phyloP scores from a whole-genome alignment of 2,113 vertebrate genomes.

The Misgurnus mizolepis region DNA sequence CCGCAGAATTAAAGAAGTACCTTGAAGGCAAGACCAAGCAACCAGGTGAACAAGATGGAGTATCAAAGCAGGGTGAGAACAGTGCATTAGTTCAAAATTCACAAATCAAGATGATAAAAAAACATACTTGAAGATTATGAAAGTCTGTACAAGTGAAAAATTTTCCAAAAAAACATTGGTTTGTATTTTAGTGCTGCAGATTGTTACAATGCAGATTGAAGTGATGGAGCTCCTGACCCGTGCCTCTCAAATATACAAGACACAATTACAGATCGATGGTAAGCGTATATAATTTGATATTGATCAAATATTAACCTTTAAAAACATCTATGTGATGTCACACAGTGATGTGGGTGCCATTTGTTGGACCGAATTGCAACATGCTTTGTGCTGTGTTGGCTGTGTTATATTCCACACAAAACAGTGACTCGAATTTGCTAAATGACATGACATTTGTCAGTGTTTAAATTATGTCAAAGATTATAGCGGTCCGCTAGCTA shows the following conservation, averaged over 20 bases:
- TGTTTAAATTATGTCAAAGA: too few species aligned
- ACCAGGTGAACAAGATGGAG: neutral
- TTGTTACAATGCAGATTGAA: slow-evolving; percentile 9
- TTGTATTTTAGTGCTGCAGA: slow-evolving; percentile 1
- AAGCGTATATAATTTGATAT: neutral
- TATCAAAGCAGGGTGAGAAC: slow-evolving; percentile 4
- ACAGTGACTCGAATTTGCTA: too few species aligned
- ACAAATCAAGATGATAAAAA: neutral
- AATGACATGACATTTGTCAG: too few species aligned
- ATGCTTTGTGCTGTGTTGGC: too few species aligned
- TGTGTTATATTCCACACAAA: too few species aligned
- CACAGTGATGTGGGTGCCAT: too few species aligned
- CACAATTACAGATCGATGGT: neutral
- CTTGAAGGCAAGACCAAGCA: neutral
- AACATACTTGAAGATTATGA: neutral
- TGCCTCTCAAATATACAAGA: neutral
- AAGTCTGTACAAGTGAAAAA: neutral
- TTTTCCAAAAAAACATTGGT: neutral
- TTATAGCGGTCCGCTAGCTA: too few species aligned
- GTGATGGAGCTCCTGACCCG: neutral
- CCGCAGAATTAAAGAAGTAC: slow-evolving; percentile 14
- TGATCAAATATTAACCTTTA: too few species aligned
- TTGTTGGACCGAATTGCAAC: too few species aligned
- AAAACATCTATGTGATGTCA: neutral
- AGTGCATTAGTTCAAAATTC: too few species aligned